A percentile compares a stretch with the other conserved stretches of the same genome.
Evolutionary conservation across 2,113 vertebrate species (phyloP).

Genomic region (Lasiurus cinereus): DNA sequence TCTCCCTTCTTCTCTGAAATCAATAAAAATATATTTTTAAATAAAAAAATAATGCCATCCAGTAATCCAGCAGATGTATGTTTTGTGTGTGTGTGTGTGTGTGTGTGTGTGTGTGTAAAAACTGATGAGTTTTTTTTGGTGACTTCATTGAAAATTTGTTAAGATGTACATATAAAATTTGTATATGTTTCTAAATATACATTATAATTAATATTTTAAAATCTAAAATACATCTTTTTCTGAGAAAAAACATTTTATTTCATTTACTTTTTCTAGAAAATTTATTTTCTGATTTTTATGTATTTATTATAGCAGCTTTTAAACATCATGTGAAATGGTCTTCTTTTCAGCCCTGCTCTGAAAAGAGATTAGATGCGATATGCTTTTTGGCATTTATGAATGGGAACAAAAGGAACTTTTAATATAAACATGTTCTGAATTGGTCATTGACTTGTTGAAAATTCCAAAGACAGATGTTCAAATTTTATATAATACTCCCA

Average conservation of each 20-base stretch:
- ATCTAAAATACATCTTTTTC: neutral
- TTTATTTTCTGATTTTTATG: neutral
- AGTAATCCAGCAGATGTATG: neutral
- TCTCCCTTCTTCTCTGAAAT: too few species aligned
- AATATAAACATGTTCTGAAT: constrained; percentile 43
- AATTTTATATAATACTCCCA: neutral
- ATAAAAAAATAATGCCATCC: neutral
- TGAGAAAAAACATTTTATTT: neutral
- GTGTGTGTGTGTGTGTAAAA: neutral
- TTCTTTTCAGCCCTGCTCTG: neutral
- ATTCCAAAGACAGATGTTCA: neutral
- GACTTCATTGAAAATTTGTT: neutral
- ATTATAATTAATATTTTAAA: constrained; percentile 18
- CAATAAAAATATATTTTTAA: too few species aligned
- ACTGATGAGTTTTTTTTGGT: neutral
- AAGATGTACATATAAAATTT: neutral
- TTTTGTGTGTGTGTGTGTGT: neutral
- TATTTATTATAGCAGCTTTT: neutral
- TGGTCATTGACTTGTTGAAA: constrained; percentile 20
- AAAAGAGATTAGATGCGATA: constrained; percentile 15
- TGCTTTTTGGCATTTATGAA: constrained; percentile 38
- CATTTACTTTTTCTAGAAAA: constrained; percentile 9
- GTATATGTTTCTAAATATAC: neutral
- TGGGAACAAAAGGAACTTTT: constrained; percentile 22
- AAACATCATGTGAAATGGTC: neutral